These are phyloP conservation scores for Habrosyne pyritoides DNA, from an alignment of 2,888 invertebrate genomes.

Conservation along the genomic window DNA sequence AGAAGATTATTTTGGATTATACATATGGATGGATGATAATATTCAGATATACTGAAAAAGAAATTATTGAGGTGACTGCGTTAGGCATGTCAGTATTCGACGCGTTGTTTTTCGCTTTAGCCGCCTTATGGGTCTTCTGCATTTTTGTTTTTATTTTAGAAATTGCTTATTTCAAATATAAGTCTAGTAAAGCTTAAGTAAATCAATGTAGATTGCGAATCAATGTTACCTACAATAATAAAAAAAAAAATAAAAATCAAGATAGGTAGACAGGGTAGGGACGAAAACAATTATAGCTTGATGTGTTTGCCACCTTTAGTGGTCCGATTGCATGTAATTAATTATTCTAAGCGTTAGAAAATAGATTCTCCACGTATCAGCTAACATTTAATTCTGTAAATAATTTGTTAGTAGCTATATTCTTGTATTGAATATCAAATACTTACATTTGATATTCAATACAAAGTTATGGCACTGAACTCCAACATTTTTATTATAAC, in stretches of 20 bases:
- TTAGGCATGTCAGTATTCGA: conserved; percentile 41
- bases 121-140: conserved; percentile 41
- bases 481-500: too few relatives aligned
- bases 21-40: conserved; percentile 15
- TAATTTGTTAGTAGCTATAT: too few relatives aligned
- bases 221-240: conserved; percentile 23
- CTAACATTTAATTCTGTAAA: background rate
- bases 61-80: conserved; percentile 21
- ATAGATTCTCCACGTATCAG: background rate
- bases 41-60: background rate
- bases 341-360: conserved; percentile 19
- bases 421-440: too few relatives aligned
- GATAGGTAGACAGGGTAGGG: background rate
- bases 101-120: conserved; percentile 53
- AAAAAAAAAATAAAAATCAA: conserved; percentile 14
- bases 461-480: too few relatives aligned
- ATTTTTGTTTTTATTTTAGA: conserved; percentile 43
- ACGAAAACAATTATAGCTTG: background rate
- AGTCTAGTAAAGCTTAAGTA: too few relatives aligned
- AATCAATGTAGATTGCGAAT: background rate
- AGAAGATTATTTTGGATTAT: conserved; percentile 28
- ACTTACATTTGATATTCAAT: too few relatives aligned
- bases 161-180: conserved; percentile 31
- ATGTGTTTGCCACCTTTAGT: background rate
- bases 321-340: conserved; percentile 15